Evolutionary conservation across 2,113 vertebrate species (phyloP).

Genomic region (Euleptes europaea): DNA sequence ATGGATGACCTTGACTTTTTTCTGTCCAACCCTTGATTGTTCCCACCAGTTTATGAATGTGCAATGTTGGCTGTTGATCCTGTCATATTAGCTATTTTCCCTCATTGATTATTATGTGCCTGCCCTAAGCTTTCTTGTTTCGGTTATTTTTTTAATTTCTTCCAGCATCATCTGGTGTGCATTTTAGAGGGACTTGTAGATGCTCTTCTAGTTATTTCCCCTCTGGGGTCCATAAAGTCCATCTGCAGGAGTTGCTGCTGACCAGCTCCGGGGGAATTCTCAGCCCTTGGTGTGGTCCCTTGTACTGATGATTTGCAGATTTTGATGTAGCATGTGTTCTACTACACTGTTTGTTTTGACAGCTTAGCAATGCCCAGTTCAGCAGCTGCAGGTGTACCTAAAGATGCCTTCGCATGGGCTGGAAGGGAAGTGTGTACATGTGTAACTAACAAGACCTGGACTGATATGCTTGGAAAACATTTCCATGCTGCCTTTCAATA

Average conservation of each 20-base stretch:
- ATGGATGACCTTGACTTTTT: too few species aligned
- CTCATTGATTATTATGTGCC: neutral
- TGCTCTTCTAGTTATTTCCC: constrained; percentile 30
- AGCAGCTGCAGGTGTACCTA: neutral
- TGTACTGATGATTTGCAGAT: neutral
- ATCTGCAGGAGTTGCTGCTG: constrained; percentile 51
- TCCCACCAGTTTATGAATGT: neutral
- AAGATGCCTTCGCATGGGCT: neutral
- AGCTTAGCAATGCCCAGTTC: neutral
- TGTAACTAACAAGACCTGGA: neutral
- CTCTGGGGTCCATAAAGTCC: constrained; percentile 33
- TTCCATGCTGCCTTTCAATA: neutral
- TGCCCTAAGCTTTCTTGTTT: neutral
- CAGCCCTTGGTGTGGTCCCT: constrained; percentile 21
- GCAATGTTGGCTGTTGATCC: neutral
- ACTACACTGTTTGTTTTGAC: constrained; percentile 24
- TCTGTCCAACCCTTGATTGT: too few species aligned
- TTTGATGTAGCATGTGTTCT: neutral
- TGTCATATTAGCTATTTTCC: neutral
- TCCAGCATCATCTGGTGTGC: constrained; percentile 16
- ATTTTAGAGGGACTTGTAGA: constrained; percentile 36
- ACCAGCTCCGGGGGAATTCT: constrained; percentile 22
- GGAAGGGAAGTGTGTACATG: constrained; percentile 1
- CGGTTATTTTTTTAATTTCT: constrained; percentile 22
- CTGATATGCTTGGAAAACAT: fast-evolving